A percentile compares a stretch with the other conserved stretches of the same genome.
Evolutionary conservation across 2,888 invertebrate genomes (phyloP).

Genomic region (Leptinotarsa peninsularis): DNA sequence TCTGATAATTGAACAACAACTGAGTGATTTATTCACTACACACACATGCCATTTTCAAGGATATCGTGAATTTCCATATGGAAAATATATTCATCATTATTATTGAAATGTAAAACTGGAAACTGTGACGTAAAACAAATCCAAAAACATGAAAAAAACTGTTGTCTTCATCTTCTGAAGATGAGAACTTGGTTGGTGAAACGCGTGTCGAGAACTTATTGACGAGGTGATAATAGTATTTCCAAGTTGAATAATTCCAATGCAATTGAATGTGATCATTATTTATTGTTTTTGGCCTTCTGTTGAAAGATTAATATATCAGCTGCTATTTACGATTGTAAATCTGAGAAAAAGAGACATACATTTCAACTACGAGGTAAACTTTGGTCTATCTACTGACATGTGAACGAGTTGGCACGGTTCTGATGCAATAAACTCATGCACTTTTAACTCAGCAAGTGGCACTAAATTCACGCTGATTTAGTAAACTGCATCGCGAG

Average conservation of each 20-base stretch:
- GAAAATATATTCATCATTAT: too few species aligned
- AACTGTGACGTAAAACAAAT: too few species aligned
- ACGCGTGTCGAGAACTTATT: too few species aligned
- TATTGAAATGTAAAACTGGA: too few species aligned
- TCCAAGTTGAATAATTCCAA: neutral
- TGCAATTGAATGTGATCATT: constrained; percentile 19
- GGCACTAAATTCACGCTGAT: constrained; percentile 46
- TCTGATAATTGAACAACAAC: too few species aligned
- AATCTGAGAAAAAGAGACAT: constrained; percentile 23
- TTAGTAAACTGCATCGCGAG: constrained; percentile 37
- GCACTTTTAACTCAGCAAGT: constrained; percentile 50
- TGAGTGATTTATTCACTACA: too few species aligned
- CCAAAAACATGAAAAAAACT: too few species aligned
- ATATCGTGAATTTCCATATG: too few species aligned
- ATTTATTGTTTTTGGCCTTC: constrained; percentile 22
- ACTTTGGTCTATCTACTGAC: constrained; percentile 38
- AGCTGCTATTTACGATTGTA: constrained; percentile 26
- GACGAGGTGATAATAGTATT: too few species aligned
- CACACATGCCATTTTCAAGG: too few species aligned
- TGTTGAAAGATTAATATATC: constrained; percentile 34
- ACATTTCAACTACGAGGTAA: constrained; percentile 34
- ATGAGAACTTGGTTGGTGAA: too few species aligned
- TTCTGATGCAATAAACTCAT: constrained; percentile 53
- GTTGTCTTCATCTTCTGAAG: too few species aligned
- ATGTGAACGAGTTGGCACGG: constrained; percentile 53